phyloP scores from a whole-genome alignment of 2,797 vertebrate genomes.

The Loris lydekkerianus region DNA sequence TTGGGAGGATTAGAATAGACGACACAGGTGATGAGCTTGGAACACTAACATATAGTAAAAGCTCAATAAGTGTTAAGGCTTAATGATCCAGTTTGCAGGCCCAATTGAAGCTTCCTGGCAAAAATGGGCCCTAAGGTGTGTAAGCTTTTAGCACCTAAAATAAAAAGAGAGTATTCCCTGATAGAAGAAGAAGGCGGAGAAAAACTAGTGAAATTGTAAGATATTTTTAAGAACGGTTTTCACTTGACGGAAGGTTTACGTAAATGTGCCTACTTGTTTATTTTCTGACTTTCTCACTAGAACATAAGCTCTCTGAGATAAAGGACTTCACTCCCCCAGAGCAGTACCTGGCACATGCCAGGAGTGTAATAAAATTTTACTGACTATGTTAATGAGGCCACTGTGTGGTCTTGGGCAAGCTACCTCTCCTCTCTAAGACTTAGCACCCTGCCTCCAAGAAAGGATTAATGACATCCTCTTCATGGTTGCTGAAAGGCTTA shows the following conservation, averaged over 20 bases:
- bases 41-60: neutral
- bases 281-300: neutral
- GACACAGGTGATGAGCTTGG: neutral
- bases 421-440: constrained; percentile 40
- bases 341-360: neutral
- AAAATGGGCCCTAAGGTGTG: neutral
- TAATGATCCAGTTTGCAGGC: neutral
- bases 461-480: constrained; percentile 21
- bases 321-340: neutral
- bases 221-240: neutral
- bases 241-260: neutral
- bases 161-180: neutral
- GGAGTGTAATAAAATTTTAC: constrained; percentile 9
- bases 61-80: neutral
- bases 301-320: neutral
- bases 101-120: neutral
- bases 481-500: constrained; percentile 17
- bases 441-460: neutral
- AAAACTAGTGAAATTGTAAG: neutral
- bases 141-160: neutral
- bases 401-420: neutral
- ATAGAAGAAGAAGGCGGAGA: neutral
- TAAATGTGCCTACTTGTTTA: neutral
- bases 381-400: constrained; percentile 30
- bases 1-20: neutral